Conservation (phyloP, 2,113 vertebrate genomes). For the Muntiacus muntjak region DNA sequence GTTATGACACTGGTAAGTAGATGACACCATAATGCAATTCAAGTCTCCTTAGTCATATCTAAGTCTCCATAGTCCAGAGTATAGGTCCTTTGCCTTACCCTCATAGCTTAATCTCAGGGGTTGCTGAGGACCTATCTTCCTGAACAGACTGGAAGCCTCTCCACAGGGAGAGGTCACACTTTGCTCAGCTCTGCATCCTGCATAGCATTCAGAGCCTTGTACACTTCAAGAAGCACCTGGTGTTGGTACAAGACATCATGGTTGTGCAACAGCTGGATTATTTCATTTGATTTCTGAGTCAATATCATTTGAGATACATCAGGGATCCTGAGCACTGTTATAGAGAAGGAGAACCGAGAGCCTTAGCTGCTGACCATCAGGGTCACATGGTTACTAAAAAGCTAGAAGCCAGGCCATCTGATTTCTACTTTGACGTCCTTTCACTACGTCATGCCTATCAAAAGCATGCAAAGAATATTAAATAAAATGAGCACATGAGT, state of each 20-base stretch:
- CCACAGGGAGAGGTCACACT: background rate
- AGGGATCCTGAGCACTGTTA: background rate
- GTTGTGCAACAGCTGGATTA: background rate
- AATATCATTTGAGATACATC: background rate
- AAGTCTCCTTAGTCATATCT: background rate
- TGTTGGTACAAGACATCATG: background rate
- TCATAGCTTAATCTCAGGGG: background rate
- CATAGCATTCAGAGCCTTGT: background rate
- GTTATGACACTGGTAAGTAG: background rate
- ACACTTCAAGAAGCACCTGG: background rate
- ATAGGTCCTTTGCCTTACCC: background rate
- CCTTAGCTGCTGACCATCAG: background rate
- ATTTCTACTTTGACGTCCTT: background rate
- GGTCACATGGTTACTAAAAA: background rate
- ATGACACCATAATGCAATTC: background rate
- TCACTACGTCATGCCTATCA: background rate
- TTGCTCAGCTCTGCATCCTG: background rate
- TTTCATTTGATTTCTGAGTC: background rate
- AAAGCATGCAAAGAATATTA: background rate
- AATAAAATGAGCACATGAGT: background rate
- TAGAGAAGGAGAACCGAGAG: background rate
- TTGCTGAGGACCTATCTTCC: background rate
- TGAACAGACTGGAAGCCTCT: background rate
- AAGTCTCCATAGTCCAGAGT: background rate
- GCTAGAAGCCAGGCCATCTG: background rate